These are phyloP conservation scores for Plagodis pulveraria DNA, from an alignment of 2,888 invertebrate genomes.

Conservation along the genomic window DNA sequence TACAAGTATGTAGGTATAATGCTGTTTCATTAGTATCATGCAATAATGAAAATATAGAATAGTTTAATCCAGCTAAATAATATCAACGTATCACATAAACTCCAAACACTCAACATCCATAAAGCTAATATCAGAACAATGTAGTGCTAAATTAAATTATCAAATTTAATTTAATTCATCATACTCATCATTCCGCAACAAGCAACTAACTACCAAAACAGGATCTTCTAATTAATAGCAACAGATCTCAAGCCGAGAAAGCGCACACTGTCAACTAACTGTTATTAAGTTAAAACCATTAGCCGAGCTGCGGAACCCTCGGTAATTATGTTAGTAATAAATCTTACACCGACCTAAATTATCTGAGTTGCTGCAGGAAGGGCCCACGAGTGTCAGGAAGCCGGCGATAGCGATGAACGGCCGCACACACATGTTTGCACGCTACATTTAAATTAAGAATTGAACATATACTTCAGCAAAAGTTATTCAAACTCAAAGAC, in stretches of 20 bases:
- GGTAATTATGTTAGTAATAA: constrained; percentile 65
- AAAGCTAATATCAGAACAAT: too few species aligned
- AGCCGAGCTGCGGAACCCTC: constrained; percentile 50
- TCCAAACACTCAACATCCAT: neutral
- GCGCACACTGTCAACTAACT: constrained; percentile 45
- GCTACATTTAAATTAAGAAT: constrained; percentile 35
- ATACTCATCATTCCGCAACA: constrained; percentile 25
- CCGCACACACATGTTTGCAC: constrained; percentile 54
- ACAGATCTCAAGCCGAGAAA: constrained; percentile 49
- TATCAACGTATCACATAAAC: neutral
- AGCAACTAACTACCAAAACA: constrained; percentile 30
- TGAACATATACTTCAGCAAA: neutral
- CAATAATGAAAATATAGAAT: too few species aligned
- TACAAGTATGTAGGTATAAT: too few species aligned
- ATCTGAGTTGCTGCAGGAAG: constrained; percentile 75
- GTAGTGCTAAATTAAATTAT: constrained; percentile 2
- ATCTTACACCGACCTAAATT: constrained; percentile 73
- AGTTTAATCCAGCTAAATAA: neutral
- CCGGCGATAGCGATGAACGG: constrained; percentile 55
- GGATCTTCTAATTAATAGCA: constrained; percentile 32
- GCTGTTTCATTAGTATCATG: too few species aligned
- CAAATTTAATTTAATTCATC: constrained; percentile 31
- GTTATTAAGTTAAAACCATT: constrained; percentile 60
- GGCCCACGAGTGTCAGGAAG: constrained; percentile 64
- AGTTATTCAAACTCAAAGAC: neutral